Evolutionary conservation across 2,888 invertebrate genomes (phyloP).

Genomic region (Euplagia quadripunctaria): DNA sequence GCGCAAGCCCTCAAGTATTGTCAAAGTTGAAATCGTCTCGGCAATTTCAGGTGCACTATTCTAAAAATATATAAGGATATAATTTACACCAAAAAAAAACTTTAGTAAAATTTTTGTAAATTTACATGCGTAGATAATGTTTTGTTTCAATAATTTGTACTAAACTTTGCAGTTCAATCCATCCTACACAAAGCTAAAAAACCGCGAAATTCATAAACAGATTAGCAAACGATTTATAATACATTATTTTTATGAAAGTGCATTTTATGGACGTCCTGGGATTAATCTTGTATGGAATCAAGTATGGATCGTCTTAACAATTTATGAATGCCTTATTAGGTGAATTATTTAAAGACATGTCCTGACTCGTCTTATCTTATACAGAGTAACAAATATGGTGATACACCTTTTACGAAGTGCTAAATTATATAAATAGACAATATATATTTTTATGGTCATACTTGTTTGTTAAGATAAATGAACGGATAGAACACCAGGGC

Average conservation of each 20-base stretch:
- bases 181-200: slow-evolving; percentile 9
- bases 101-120: background rate
- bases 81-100: background rate
- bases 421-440: background rate
- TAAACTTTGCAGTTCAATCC: background rate
- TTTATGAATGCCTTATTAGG: background rate
- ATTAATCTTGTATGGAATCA: slow-evolving; percentile 14
- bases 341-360: background rate
- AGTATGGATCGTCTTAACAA: background rate
- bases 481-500: background rate
- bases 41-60: background rate
- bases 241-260: background rate
- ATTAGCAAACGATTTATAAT: background rate
- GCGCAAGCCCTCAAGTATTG: background rate
- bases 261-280: slow-evolving; percentile 3
- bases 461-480: background rate
- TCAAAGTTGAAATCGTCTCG: background rate
- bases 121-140: background rate
- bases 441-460: background rate
- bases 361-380: too few relatives aligned
- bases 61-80: background rate
- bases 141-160: background rate
- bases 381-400: background rate
- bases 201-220: background rate
- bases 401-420: background rate